Conservation (phyloP, 2,797 vertebrate genomes). For the Heliangelus exortis region DNA sequence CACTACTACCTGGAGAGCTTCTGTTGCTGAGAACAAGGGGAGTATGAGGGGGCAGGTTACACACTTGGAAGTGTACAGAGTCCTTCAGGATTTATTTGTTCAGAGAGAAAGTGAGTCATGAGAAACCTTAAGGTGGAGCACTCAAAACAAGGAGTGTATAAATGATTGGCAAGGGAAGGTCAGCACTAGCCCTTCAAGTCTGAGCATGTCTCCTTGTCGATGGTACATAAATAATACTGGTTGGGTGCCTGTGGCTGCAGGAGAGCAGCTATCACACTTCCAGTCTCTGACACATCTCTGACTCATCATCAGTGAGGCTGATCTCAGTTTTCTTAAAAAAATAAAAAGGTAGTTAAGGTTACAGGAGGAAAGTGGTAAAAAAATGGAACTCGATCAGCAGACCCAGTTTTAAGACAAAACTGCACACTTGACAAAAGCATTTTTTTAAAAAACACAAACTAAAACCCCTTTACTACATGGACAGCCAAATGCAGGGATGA, state of each 20-base stretch:
- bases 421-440: not conserved
- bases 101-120: slow-evolving; percentile 75
- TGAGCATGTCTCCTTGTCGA: slow-evolving; percentile 57
- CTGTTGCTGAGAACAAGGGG: not conserved
- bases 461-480: not conserved
- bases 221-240: slow-evolving; percentile 54
- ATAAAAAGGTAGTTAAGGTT: not conserved
- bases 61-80: not conserved
- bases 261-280: slow-evolving; percentile 24
- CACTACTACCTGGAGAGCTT: not conserved
- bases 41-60: not conserved
- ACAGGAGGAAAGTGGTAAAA: not conserved
- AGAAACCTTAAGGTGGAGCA: slow-evolving; percentile 75
- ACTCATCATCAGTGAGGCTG: not conserved
- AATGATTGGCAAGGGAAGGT: slow-evolving; percentile 71
- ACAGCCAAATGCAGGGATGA: not conserved
- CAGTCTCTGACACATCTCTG: not conserved
- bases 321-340: not conserved
- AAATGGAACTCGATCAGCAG: not conserved
- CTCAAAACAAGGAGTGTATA: slow-evolving; percentile 73
- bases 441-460: not conserved
- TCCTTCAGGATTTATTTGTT: slow-evolving; percentile 46
- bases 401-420: not conserved
- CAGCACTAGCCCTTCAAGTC: slow-evolving; percentile 68
- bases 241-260: slow-evolving; percentile 57